Evolutionary conservation across 1,140 invertebrate genomes (phyloP).

Genomic region (Bombus affinis): DNA sequence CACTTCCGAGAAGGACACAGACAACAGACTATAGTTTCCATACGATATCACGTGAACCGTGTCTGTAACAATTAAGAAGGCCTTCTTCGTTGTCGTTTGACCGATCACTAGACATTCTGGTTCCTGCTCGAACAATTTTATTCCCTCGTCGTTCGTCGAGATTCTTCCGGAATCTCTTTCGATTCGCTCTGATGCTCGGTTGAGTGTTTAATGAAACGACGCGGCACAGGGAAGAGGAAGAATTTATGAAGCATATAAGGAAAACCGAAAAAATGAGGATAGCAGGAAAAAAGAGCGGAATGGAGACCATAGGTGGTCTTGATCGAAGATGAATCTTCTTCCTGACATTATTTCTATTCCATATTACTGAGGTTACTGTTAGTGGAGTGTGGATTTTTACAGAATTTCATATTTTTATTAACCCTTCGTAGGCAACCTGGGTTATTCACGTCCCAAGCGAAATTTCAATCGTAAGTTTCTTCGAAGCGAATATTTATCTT

Average conservation of each 20-base stretch:
- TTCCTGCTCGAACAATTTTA: background rate
- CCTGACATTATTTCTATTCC: background rate
- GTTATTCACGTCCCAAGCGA: too few relatives aligned
- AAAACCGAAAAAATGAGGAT: background rate
- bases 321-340: background rate
- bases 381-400: too few relatives aligned
- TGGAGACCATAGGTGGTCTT: background rate
- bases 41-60: slow-evolving; percentile 52
- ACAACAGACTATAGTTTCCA: slow-evolving; percentile 22
- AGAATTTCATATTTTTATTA: too few relatives aligned
- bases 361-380: background rate
- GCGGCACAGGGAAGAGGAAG: background rate
- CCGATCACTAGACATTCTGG: slow-evolving; percentile 8
- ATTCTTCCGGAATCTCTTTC: slow-evolving; percentile 18
- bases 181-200: background rate
- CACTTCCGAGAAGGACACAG: slow-evolving; percentile 38
- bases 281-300: background rate
- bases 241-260: background rate
- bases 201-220: background rate
- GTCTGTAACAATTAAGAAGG: slow-evolving; percentile 49
- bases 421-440: too few relatives aligned
- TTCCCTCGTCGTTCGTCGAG: background rate
- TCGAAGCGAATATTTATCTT: background rate
- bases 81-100: slow-evolving; percentile 34
- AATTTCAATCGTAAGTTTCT: too few relatives aligned